Evolutionary conservation across 2,888 invertebrate genomes (phyloP).

Genomic region (Homarus gammarus): DNA sequence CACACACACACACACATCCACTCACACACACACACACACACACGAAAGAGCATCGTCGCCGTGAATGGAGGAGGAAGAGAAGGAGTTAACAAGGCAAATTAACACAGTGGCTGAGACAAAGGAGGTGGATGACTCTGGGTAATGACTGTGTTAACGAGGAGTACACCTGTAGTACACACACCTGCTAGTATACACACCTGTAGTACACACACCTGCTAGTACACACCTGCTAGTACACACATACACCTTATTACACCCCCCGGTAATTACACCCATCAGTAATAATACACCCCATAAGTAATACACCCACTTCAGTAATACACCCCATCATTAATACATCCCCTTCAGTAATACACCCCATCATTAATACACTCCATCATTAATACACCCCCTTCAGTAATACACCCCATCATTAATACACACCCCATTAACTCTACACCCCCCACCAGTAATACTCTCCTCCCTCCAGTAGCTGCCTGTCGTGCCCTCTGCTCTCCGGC

Average conservation of each 20-base stretch:
- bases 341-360: neutral
- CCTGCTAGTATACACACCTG: neutral
- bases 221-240: neutral
- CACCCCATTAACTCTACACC: no score
- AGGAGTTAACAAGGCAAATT: neutral
- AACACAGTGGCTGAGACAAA: neutral
- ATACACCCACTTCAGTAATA: neutral
- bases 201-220: neutral
- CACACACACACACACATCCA: no score
- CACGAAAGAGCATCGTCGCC: neutral
- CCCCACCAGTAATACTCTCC: no score
- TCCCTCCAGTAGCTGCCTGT: neutral
- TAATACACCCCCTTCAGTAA: no score
- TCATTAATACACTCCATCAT: no score
- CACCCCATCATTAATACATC: no score
- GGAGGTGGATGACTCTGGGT: neutral
- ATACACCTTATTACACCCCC: neutral
- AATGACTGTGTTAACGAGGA: neutral
- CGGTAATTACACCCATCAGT: neutral
- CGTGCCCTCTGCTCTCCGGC: neutral
- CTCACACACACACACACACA: neutral
- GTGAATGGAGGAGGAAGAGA: neutral
- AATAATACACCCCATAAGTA: neutral
- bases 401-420: no score
- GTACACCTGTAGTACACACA: neutral